These are phyloP conservation scores for Balaeniceps rex DNA, from an alignment of 2,113 vertebrate genomes.

Conservation along the genomic window DNA sequence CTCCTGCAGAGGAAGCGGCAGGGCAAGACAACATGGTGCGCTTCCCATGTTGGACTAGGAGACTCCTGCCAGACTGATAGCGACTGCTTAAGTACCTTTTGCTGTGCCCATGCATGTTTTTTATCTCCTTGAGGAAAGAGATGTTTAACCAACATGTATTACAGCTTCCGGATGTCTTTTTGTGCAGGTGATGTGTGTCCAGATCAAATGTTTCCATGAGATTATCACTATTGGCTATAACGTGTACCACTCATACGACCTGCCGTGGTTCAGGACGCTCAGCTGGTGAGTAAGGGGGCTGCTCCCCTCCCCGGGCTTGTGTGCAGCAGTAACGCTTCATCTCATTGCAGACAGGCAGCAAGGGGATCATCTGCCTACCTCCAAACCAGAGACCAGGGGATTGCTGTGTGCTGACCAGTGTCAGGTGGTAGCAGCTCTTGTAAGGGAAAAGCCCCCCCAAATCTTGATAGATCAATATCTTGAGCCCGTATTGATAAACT, in stretches of 20 bases:
- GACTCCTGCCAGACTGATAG: background rate
- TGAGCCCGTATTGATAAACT: background rate
- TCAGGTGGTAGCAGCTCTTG: background rate
- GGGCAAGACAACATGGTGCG: background rate
- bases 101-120: background rate
- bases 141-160: background rate
- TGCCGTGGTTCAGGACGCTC: conserved; percentile 97
- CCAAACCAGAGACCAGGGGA: background rate
- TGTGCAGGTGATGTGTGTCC: conserved; percentile 91
- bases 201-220: conserved; percentile 99
- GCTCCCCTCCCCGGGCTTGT: background rate
- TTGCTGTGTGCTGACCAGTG: background rate
- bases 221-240: conserved; percentile 98
- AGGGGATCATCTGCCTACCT: background rate
- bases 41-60: background rate
- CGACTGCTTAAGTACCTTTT: background rate
- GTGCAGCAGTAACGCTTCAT: background rate
- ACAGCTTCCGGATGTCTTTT: background rate
- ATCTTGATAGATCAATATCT: background rate
- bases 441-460: background rate
- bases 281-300: conserved; percentile 84
- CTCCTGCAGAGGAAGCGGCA: background rate
- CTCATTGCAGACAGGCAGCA: background rate
- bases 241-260: conserved; percentile 96
- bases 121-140: background rate